A percentile compares a stretch with the other conserved stretches of the same genome.
Evolutionary conservation across 2,797 vertebrate species (phyloP).

Genomic region (Catostomus latipinnis): DNA sequence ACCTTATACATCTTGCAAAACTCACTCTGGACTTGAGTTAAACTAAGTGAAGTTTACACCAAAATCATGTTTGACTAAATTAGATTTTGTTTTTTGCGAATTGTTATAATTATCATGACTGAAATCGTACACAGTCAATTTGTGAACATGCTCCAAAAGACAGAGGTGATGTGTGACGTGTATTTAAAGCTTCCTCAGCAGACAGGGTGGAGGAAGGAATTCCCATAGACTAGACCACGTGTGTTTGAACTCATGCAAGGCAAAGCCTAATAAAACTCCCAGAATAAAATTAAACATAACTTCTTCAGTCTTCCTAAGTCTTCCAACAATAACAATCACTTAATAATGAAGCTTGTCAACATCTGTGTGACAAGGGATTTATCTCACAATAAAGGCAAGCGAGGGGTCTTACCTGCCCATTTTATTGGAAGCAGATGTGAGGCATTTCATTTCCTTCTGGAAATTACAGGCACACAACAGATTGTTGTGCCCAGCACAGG

Average conservation of each 20-base stretch:
- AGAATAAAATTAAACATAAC: constrained; percentile 73
- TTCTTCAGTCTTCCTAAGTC: constrained; percentile 60
- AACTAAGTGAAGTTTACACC: neutral
- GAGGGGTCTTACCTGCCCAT: constrained; percentile 70
- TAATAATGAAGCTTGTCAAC: constrained; percentile 55
- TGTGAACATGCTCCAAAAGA: too few relatives aligned
- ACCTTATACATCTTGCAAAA: neutral
- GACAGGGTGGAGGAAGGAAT: constrained; percentile 65
- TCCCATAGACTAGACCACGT: constrained; percentile 72
- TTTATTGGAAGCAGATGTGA: constrained; percentile 82
- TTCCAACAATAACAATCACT: constrained; percentile 64
- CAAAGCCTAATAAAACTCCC: constrained; percentile 69
- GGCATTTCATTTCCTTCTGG: constrained; percentile 67
- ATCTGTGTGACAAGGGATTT: constrained; percentile 71
- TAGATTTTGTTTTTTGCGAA: neutral
- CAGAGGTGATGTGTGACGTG: too few relatives aligned
- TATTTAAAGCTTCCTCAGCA: too few relatives aligned
- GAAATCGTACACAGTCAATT: too few relatives aligned
- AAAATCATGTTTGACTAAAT: neutral
- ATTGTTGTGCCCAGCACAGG: neutral
- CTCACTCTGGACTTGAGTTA: neutral
- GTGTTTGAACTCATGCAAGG: constrained; percentile 63
- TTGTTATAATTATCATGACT: too few relatives aligned
- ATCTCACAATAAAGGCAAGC: constrained; percentile 71
- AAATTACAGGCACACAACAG: constrained; percentile 73